Evolutionary conservation across 2,888 invertebrate species (phyloP), one percentile per base, ranked within the genome.

Genomic region (Meganola albula): DNA sequence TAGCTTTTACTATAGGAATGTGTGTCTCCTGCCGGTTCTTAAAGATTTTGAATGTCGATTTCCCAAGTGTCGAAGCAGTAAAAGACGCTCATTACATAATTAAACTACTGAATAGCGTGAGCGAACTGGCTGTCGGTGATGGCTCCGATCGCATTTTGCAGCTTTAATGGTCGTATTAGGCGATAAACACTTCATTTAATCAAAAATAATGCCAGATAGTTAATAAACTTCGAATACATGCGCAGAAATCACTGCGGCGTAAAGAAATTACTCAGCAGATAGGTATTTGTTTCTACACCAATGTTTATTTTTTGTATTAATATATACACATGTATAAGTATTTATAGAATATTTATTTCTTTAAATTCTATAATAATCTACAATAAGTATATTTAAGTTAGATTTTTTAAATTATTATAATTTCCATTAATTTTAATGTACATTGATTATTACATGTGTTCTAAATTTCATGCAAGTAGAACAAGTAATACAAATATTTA

Each of bases 31-130:
- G 33, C 20, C 8, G 8, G 28, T 39, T 32, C 27, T 20, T 29
- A 4, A 37, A 51, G 45, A 53, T 53, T 44, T 41, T 31, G n/a
- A 42, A 42, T 49, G 40, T 39, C 36, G 43, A 43, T 47, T 44
- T 52, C 39, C 37, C 39, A 32, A 48, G 38, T 47, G 43, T 7
- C 3, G 3, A 7, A 59, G 55, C 44, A 51, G 49, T 48, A 41
- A 54, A 50, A 59, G 58, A 57, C 46, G 50, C 58, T 61, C 65
- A 68, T 72, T 73, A 70, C 63, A 63, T 52, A 50, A 63, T 54
- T 74, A 68, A 74, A 74, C 74, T 59, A 73, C 69, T 66, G 67
- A 72, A 75, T 74, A 48, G 73, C 73, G 69, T 75, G 74, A 58
- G 54, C 37, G 45, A 46, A 41, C 40, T 40, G 34, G n/a, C n/a